Evolutionary conservation across 1,140 invertebrate species (phyloP).

Genomic region (Lordiphosa collinella): DNA sequence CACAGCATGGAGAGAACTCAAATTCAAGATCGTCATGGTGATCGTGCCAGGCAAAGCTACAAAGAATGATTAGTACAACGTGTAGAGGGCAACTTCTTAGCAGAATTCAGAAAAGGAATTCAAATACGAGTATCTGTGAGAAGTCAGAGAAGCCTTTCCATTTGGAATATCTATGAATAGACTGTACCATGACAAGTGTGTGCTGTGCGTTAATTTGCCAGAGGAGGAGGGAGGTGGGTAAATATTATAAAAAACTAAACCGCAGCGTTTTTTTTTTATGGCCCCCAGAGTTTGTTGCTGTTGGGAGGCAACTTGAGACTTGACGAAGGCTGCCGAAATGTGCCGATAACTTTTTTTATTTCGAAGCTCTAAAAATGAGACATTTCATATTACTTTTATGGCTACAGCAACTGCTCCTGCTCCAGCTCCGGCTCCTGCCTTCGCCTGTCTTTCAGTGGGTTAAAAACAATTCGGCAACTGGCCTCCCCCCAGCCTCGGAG

Average conservation of each 20-base stretch:
- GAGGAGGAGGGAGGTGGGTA: no score
- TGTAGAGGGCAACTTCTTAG: no score
- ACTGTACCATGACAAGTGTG: no score
- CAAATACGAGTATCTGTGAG: no score
- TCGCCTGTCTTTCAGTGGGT: constrained; percentile 41
- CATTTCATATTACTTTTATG: constrained; percentile 77
- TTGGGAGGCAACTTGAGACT: constrained; percentile 13
- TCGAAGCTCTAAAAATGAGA: constrained; percentile 77
- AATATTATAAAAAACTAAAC: constrained; percentile 36
- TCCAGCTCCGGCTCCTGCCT: constrained; percentile 54
- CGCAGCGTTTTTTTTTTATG: constrained; percentile 46
- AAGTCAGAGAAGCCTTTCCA: no score
- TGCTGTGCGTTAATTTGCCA: no score
- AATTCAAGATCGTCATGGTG: no score
- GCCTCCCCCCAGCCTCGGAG: constrained; percentile 7
- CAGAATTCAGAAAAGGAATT: no score
- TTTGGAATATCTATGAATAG: no score
- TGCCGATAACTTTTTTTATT: constrained; percentile 75
- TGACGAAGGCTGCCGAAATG: constrained; percentile 46
- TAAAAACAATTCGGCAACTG: constrained; percentile 66
- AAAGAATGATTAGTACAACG: no score
- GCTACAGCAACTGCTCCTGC: constrained; percentile 58
- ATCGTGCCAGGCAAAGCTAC: no score
- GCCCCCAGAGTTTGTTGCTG: not conserved
- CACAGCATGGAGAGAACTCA: no score